Base-by-base conservation (phyloP, 2,888 invertebrate genomes). In the Bembecia ichneumoniformis region DNA sequence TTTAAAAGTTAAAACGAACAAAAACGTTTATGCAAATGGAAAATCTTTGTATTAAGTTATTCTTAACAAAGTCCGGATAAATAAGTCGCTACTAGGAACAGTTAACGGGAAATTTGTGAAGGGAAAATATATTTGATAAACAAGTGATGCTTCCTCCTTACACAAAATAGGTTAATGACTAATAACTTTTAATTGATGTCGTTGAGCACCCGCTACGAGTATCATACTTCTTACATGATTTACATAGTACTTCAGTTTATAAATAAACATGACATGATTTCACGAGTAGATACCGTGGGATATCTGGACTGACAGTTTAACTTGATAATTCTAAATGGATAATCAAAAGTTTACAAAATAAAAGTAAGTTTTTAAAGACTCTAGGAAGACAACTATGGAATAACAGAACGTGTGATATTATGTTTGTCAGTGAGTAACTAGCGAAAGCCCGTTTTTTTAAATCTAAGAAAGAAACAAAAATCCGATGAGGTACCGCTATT, bases 161-260 rank as follows among this genome's bases (percentile, higher is more conserved):
- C 49, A 49, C 54, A 57, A 77, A 82, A 78, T 77, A 62, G 81
- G 77, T 81, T 80, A 81, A 79, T 74, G 76, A 77, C 74, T 71
- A 69, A 65, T 74, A 73, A 65, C 66, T 63, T 67, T 68, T 73
- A 76, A 79, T 76, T 76, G 74, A 74, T 72, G 66, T 65, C 69
- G 67, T 46, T 40, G n/a, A 40, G 14, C 40, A 11, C n/a, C 40
- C 7, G 13, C 40, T n/a, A n/a, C n/a, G n/a, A n/a, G n/a, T n/a
- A 13, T 13, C 1, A 40, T 14, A 40, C n/a, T 40, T 40, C 40
- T 40, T 40, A n/a, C n/a, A 14, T 40, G 14, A 40, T 11, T 10
- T 40, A n/a, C 14, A 14, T 40, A 40, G 14, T 11, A 40, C 11
- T 40, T 14, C 5, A 40, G 5, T n/a, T 10, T 40, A 74, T 73